These are phyloP conservation scores for Odocoileus virginianus DNA, from an alignment of 2,113 vertebrate genomes.

Conservation along the genomic window DNA sequence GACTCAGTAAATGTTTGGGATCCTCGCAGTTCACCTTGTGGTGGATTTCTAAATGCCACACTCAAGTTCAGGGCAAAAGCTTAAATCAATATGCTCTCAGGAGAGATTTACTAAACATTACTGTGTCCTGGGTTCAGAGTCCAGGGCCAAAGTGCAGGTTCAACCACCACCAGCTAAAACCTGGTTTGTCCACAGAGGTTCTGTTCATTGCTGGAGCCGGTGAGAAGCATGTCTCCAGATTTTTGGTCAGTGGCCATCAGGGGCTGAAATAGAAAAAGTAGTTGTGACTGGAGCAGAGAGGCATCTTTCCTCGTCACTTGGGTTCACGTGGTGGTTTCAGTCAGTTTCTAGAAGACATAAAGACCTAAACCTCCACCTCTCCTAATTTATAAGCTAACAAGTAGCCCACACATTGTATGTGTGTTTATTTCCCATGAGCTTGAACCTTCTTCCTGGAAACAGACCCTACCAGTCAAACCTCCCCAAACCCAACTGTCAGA, in stretches of 20 bases:
- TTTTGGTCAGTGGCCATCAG: not conserved
- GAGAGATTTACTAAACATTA: not conserved
- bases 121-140: not conserved
- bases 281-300: not conserved
- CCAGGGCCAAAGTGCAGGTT: not conserved
- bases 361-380: not conserved
- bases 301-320: not conserved
- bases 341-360: not conserved
- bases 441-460: not conserved
- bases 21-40: not conserved
- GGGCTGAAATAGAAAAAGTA: not conserved
- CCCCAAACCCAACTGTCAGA: not conserved
- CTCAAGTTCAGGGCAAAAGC: conserved; percentile 31
- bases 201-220: not conserved
- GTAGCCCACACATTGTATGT: rapidly evolving
- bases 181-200: not conserved
- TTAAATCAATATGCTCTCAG: not conserved
- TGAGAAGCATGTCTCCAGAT: not conserved
- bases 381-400: not conserved
- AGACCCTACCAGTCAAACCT: not conserved
- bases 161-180: not conserved
- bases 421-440: not conserved
- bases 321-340: not conserved
- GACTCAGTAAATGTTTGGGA: conserved; percentile 25
- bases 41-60: conserved; percentile 23